Conservation (phyloP, 2,113 vertebrate species). For the Rhabdornis inornatus region DNA sequence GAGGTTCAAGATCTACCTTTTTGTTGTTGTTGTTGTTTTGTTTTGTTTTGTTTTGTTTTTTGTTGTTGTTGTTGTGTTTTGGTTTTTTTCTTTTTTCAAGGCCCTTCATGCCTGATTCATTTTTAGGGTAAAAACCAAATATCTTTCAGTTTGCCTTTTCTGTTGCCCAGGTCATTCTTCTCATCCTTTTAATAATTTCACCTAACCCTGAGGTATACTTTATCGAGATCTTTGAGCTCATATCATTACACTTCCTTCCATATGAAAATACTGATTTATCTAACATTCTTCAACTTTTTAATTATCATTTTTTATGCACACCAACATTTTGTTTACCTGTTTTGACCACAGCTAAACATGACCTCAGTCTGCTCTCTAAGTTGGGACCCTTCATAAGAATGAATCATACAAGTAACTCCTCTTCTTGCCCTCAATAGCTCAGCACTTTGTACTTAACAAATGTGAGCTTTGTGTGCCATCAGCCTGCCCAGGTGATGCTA, state of each 20-base stretch:
- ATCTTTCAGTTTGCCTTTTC: not conserved
- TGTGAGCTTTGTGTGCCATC: not conserved
- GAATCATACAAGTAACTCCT: not conserved
- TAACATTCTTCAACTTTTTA: not conserved
- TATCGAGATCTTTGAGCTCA: not conserved
- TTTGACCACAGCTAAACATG: not conserved
- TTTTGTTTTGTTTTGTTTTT: no score
- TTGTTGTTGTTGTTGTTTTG: no score
- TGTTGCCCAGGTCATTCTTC: not conserved
- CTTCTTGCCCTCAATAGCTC: not conserved
- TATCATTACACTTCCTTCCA: not conserved
- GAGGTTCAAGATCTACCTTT: not conserved
- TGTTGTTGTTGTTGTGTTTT: no score
- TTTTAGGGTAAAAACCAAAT: not conserved
- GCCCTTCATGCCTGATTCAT: not conserved
- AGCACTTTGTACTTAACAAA: not conserved
- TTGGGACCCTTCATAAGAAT: not conserved
- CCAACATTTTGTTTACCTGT: not conserved
- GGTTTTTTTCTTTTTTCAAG: not conserved
- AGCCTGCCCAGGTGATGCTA: not conserved
- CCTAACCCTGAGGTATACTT: not conserved
- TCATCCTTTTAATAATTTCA: not conserved
- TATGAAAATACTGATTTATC: not conserved
- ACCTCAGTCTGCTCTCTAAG: not conserved
- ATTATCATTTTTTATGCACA: not conserved